These are phyloP conservation scores for Platycercus adscitus DNA, from an alignment of 2,113 vertebrate genomes.

Conservation along the genomic window DNA sequence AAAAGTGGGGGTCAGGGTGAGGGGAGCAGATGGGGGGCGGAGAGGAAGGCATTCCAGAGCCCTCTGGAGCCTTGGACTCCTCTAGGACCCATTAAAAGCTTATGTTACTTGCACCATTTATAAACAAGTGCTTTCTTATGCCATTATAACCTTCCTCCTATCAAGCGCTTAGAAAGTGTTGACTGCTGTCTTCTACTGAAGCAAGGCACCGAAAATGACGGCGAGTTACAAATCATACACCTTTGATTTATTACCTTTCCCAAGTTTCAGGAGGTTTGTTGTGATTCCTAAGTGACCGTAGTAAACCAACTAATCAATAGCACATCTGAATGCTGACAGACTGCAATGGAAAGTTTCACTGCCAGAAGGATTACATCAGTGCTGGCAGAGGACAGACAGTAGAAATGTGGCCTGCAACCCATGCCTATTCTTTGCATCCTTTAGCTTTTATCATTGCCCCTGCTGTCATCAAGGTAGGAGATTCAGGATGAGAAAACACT, in stretches of 20 bases:
- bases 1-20: slow-evolving; percentile 20
- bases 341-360: not conserved
- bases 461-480: not conserved
- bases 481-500: not conserved
- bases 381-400: not conserved
- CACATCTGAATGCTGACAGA: not conserved
- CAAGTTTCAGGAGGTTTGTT: not conserved
- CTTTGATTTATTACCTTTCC: not conserved
- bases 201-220: slow-evolving; percentile 32
- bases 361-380: slow-evolving; percentile 16
- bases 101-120: slow-evolving; percentile 1
- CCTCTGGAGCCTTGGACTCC: slow-evolving; percentile 60
- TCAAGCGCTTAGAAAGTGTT: not conserved
- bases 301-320: not conserved
- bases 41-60: slow-evolving; percentile 45
- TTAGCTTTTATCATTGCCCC: not conserved
- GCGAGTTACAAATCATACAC: slow-evolving; percentile 45
- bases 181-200: slow-evolving; percentile 16
- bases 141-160: not conserved
- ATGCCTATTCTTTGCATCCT: not conserved
- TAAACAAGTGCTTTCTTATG: slow-evolving; percentile 43
- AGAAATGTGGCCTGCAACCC: not conserved
- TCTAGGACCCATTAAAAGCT: slow-evolving; percentile 64
- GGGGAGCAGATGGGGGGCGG: not conserved
- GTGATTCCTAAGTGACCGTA: slow-evolving; percentile 16